phyloP scores from a whole-genome alignment of 2,113 vertebrate genomes.

The Marcusenius ussheri region DNA sequence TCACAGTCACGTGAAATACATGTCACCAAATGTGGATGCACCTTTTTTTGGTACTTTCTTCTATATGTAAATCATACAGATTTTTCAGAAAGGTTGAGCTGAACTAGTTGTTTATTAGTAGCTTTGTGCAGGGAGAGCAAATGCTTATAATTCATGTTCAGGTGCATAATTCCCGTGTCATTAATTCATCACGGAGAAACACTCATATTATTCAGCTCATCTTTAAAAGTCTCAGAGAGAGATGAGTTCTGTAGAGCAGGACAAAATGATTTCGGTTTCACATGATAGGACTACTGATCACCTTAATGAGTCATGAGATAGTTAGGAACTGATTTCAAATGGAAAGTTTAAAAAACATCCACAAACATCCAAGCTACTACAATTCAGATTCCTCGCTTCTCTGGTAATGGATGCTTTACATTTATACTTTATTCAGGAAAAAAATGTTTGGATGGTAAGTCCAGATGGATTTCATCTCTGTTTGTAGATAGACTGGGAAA shows the following conservation, averaged over 20 bases:
- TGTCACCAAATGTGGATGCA: background rate
- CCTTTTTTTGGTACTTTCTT: background rate
- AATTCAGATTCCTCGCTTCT: background rate
- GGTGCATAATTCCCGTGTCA: slow-evolving; percentile 7
- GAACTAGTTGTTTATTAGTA: background rate
- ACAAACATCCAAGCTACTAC: background rate
- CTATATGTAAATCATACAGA: background rate
- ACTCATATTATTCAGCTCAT: slow-evolving; percentile 6
- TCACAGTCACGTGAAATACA: background rate
- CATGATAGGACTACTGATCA: slow-evolving; percentile 14
- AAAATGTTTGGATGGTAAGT: background rate
- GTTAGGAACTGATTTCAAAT: background rate
- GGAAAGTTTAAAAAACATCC: background rate
- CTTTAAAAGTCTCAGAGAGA: background rate
- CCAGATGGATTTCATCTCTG: background rate
- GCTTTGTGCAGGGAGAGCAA: background rate
- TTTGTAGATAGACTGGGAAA: background rate
- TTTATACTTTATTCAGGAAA: background rate
- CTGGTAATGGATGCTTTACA: background rate
- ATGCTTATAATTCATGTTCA: slow-evolving; percentile 10
- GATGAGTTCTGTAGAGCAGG: slow-evolving; percentile 4
- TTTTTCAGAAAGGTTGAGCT: background rate
- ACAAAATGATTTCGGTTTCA: background rate
- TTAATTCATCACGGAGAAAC: slow-evolving; percentile 10
- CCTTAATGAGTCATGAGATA: slow-evolving; percentile 13